Evolutionary conservation across 2,797 vertebrate genomes (phyloP), one percentile per base, ranked within the genome.

Genomic region (Scyliorhinus canicula): DNA sequence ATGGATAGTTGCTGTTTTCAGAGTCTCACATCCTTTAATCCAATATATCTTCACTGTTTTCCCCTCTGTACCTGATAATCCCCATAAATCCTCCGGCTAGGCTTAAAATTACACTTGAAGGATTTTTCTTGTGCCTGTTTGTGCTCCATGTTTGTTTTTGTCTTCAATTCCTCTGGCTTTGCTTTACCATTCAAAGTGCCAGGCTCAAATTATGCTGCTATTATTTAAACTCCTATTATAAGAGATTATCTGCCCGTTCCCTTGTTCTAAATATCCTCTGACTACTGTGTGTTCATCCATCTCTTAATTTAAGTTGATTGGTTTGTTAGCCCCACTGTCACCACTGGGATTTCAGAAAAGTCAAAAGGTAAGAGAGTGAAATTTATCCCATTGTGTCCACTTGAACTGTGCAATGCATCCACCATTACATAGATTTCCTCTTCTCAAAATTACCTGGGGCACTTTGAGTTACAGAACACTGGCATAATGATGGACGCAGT

Each of bases 121-220:
- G 40, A 91, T 60, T 65, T 65, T 65, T 35, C 35, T 57, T 65
- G 60, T 91, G 57, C 26, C n/a, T 44, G 21, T 91, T 40, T 63
- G 35, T 63, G 57, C n/a, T 24, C 12, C 2, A 3, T 65, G 88
- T 91, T 91, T 91, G 57, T 44, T 91, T 91, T 65, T 91, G 16
- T 44, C 57, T 91, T 91, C 88, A 91, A 28, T 44, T 91, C 21
- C n/a, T 44, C n/a, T 1, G 88, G 57, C 60, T 65, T 19, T 21
- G 63, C 88, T 91, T 91, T 91, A 74, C n/a, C 88, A 65, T 26
- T 65, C 88, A 91, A 91, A 8, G 24, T 91, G n/a, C 60, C 57
- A 65, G 88, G 60, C 60, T 60, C n/a, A 21, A 44, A 65, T 65
- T 63, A 44, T 65, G 57, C 19, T 65, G 57, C n/a, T 63, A 0